A percentile compares a stretch with the other conserved stretches of the same genome.
phyloP scores from a whole-genome alignment of 2,888 invertebrate species.

The Ectemnius lituratus region DNA sequence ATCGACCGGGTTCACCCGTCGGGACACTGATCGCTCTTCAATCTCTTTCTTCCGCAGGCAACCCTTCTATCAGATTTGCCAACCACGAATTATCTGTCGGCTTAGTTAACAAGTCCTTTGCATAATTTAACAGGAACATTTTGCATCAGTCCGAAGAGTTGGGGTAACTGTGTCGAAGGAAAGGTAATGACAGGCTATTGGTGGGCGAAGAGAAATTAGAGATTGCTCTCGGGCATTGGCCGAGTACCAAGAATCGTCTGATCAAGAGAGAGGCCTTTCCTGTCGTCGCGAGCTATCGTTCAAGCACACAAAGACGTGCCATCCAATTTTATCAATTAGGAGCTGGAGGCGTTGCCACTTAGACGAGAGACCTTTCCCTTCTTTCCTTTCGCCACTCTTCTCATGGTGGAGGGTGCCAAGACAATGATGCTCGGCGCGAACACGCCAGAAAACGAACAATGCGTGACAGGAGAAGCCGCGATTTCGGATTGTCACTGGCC shows the following conservation, averaged over 20 bases:
- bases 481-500: constrained; percentile 44
- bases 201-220: too few species aligned
- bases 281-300: not conserved
- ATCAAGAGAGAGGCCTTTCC: constrained; percentile 16
- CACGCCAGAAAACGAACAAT: constrained; percentile 52
- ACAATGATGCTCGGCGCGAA: constrained; percentile 53
- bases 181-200: too few species aligned
- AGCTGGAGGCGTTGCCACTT: constrained; percentile 45
- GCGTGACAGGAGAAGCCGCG: constrained; percentile 37
- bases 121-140: too few species aligned
- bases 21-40: constrained; percentile 4
- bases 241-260: constrained; percentile 25
- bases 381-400: constrained; percentile 38
- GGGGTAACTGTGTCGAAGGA: too few species aligned
- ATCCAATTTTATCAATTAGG: constrained; percentile 57
- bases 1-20: constrained; percentile 25
- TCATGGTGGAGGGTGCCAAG: constrained; percentile 52
- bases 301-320: constrained; percentile 17
- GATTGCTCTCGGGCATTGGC: not conserved
- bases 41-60: too few species aligned
- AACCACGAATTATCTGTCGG: too few species aligned
- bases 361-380: constrained; percentile 41
- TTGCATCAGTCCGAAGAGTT: too few species aligned
- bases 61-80: too few species aligned
- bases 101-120: too few species aligned